Evolutionary conservation across 2,797 vertebrate genomes (phyloP).

Genomic region (Rhinoraja longicauda): DNA sequence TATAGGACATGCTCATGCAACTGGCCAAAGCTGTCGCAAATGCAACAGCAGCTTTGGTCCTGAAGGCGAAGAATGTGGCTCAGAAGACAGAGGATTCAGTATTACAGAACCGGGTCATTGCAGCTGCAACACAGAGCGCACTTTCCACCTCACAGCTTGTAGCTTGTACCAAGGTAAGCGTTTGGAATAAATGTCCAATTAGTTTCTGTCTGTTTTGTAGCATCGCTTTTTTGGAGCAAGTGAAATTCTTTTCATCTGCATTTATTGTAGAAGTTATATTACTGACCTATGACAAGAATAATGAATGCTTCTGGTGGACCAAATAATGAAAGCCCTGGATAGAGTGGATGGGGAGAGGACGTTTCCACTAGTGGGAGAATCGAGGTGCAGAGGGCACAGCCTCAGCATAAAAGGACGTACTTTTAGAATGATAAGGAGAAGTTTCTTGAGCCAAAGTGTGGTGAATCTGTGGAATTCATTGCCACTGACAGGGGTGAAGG

Average conservation of each 20-base stretch:
- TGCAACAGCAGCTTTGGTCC: conserved; percentile 81
- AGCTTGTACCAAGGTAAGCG: conserved; percentile 87
- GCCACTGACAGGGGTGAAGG: too few species aligned
- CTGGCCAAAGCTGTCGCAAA: conserved; percentile 91
- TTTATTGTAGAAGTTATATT: not conserved
- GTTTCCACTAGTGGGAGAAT: too few species aligned
- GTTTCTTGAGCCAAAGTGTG: too few species aligned
- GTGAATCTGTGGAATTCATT: too few species aligned
- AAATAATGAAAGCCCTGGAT: too few species aligned
- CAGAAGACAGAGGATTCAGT: conserved; percentile 81
- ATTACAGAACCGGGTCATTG: conserved; percentile 88
- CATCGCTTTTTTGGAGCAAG: not conserved
- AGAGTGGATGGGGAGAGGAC: too few species aligned
- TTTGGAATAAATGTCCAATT: not conserved
- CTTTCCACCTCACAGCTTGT: conserved; percentile 95
- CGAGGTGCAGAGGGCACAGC: too few species aligned
- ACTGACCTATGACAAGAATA: not conserved
- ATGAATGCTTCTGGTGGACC: not conserved
- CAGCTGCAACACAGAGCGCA: conserved; percentile 90
- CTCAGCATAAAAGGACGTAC: too few species aligned
- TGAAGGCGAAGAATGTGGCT: conserved; percentile 93
- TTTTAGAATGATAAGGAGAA: too few species aligned
- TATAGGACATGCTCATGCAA: conserved; percentile 92
- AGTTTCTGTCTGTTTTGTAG: not conserved
- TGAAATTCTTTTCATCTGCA: not conserved